Evolutionary conservation across 2,797 vertebrate species (phyloP).

Genomic region (Lacerta agilis): DNA sequence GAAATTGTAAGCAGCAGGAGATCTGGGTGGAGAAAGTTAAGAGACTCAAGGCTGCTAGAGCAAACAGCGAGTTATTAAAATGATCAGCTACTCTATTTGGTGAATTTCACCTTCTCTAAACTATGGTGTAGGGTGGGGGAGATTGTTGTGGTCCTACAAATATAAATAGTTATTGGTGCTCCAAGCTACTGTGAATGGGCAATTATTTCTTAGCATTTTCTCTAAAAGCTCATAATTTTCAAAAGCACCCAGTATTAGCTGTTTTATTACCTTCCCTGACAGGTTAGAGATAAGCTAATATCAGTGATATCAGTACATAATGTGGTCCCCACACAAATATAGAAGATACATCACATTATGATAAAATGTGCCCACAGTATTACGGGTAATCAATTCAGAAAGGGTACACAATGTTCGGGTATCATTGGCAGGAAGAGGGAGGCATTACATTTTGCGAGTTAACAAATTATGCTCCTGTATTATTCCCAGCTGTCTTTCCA

Average conservation of each 20-base stretch:
- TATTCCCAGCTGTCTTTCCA: background rate
- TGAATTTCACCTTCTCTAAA: background rate
- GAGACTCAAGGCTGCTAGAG: background rate
- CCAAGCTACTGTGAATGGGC: background rate
- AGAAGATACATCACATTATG: background rate
- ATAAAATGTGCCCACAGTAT: background rate
- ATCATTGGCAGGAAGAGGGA: background rate
- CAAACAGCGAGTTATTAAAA: constrained; percentile 13
- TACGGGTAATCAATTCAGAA: background rate
- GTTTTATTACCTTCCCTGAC: constrained; percentile 31
- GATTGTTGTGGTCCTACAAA: background rate
- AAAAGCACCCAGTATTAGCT: constrained; percentile 3
- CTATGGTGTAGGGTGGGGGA: too few species aligned
- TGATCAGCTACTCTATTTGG: background rate
- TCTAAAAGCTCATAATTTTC: constrained; percentile 43
- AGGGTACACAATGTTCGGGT: background rate
- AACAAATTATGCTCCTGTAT: background rate
- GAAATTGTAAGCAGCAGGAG: constrained; percentile 20
- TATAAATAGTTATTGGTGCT: constrained; percentile 32
- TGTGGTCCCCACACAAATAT: background rate
- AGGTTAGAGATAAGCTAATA: background rate
- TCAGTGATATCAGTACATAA: background rate
- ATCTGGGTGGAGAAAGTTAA: background rate
- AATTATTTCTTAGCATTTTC: constrained; percentile 34
- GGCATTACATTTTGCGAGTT: background rate